phyloP scores from a whole-genome alignment of 2,888 invertebrate genomes.

The Augiades crinisus region DNA sequence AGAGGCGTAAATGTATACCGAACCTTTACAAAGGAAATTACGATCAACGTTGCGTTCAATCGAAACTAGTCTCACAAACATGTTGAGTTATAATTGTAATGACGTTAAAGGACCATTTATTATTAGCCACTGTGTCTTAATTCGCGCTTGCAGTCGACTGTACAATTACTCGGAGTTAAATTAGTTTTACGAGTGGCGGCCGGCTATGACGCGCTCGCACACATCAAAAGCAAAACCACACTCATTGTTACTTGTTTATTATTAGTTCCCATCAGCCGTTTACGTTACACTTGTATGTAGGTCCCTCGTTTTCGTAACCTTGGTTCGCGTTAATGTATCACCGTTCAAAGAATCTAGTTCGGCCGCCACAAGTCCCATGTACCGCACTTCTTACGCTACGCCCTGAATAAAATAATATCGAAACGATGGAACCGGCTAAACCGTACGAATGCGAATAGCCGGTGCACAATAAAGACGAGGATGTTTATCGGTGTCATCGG shows the following conservation, averaged over 20 bases:
- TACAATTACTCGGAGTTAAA: slow-evolving; percentile 57
- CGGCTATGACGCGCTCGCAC: slow-evolving; percentile 62
- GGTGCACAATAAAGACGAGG: slow-evolving; percentile 40
- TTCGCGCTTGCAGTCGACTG: slow-evolving; percentile 46
- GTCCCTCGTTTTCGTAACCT: slow-evolving; percentile 63
- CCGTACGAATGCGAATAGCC: slow-evolving; percentile 9
- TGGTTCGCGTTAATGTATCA: slow-evolving; percentile 48
- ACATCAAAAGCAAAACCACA: slow-evolving; percentile 58
- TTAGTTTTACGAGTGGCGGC: slow-evolving; percentile 73
- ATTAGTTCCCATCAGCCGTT: slow-evolving; percentile 63
- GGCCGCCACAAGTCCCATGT: slow-evolving; percentile 17
- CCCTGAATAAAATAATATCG: slow-evolving; percentile 27
- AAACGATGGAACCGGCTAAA: slow-evolving; percentile 19
- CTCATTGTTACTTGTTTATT: slow-evolving; percentile 76
- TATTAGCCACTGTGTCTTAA: slow-evolving; percentile 40
- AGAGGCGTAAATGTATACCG: no score
- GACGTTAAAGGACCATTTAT: slow-evolving; percentile 33
- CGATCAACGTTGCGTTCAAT: background rate
- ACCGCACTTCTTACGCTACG: slow-evolving; percentile 11
- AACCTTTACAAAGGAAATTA: no score
- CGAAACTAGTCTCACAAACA: slow-evolving; percentile 1
- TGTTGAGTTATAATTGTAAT: slow-evolving; percentile 28
- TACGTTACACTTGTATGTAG: slow-evolving; percentile 56
- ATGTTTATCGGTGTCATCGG: slow-evolving; percentile 65
- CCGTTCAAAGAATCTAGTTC: slow-evolving; percentile 27